Percentiles rank a stretch among this genome's conserved stretches.
These are phyloP conservation scores for Schizotus pectinicornis DNA, from an alignment of 2,888 invertebrate species.

Conservation along the genomic window DNA sequence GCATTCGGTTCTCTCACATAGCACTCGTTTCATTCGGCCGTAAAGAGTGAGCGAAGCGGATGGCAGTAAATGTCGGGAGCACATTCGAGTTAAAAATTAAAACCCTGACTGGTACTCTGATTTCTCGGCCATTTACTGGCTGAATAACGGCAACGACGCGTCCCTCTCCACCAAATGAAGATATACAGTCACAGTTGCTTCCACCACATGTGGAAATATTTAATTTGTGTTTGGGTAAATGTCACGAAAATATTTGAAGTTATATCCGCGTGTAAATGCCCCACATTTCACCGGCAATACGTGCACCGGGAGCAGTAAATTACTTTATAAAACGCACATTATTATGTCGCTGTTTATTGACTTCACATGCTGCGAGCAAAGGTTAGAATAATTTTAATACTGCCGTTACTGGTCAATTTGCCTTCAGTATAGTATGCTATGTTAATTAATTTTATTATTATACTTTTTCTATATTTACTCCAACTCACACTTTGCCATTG, in stretches of 20 bases:
- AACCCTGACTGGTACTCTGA: conserved; percentile 55
- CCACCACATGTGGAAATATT: conserved; percentile 55
- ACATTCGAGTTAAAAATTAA: conserved; percentile 58
- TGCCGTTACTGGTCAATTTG: no score
- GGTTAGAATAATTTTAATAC: no score
- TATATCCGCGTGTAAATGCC: conserved; percentile 33
- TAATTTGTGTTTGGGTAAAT: conserved; percentile 51
- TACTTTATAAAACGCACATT: conserved; percentile 33
- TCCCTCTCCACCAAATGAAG: conserved; percentile 52
- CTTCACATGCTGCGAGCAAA: neutral
- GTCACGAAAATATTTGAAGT: conserved; percentile 50
- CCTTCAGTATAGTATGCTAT: no score
- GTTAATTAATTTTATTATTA: no score
- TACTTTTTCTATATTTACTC: no score
- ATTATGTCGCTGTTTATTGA: conserved; percentile 33
- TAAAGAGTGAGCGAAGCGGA: conserved; percentile 52
- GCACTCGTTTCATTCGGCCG: conserved; percentile 52
- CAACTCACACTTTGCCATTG: no score
- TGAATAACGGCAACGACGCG: conserved; percentile 52
- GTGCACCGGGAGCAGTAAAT: conserved; percentile 29
- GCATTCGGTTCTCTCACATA: conserved; percentile 45
- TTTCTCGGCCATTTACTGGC: conserved; percentile 57
- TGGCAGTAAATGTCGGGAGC: conserved; percentile 57
- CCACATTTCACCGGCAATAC: conserved; percentile 29
- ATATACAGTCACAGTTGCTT: conserved; percentile 52